Evolutionary conservation across 1,140 invertebrate species (phyloP), one percentile per base, ranked within the genome.

Genomic region (Drosophila rufa): DNA sequence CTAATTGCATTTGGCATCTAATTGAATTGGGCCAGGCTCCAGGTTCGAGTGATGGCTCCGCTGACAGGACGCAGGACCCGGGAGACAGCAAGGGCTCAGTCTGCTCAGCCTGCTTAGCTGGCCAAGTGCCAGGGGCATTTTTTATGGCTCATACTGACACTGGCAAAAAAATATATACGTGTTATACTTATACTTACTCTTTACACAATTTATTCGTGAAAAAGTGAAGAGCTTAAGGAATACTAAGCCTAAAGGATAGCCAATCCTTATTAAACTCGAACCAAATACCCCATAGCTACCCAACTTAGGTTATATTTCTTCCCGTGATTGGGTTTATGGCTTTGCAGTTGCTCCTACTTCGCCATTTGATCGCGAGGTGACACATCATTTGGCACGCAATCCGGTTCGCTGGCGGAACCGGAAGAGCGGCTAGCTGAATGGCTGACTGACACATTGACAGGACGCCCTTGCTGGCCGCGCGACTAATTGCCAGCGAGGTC

Each of bases 371-470:
- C 76, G 74, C 33, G 30, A 66, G 77, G 62, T 87, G 80, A 74
- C 85, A 89, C 81, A 85, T 79, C 78, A 70, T 89, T 89, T 89
- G 85, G 85, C 85, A 90, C 75, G 85, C 85, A 74, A 76, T 76
- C 74, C 73, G 33, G 33, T 25, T 25, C 22, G 36, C 61, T 55
- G 57, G 76, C 79, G 67, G 50, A 66, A 75, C 64, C 80, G 84
- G 84, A 87, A 87, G 70, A 83, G 80, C 42, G 36, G 45, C 43
- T 53, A 30, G 58, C 58, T 56, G 66, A 47, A 22, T 43, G 67
- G 46, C 62, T 38, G 67, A 68, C 55, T 87, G 74, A 77, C 78
- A 80, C 61, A 76, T 57, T 60, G 40, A 75, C 56, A 80, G 62
- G 42, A 61, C 59, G 43, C 53, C 62, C 61, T 67, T 48, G 57